phyloP scores from a whole-genome alignment of 2,113 vertebrate genomes.

The Chauna torquata region DNA sequence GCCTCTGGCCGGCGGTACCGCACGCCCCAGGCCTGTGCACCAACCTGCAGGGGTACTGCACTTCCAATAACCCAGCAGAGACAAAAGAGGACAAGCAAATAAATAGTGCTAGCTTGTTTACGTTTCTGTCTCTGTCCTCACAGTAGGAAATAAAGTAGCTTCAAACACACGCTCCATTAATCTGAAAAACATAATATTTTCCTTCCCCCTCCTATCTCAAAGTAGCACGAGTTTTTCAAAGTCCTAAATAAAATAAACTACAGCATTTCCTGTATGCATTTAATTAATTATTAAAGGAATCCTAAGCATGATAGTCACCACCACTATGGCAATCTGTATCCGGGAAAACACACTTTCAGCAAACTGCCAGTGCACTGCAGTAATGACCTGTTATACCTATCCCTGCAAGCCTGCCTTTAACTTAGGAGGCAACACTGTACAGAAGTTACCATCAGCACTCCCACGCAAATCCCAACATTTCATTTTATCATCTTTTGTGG shows the following conservation, averaged over 20 bases:
- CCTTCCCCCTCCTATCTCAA: conserved; percentile 53
- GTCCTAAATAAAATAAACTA: conserved; percentile 42
- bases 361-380: not conserved
- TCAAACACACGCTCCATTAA: conserved; percentile 33
- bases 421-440: not conserved
- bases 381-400: not conserved
- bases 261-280: conserved; percentile 49
- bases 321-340: not conserved
- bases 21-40: not conserved
- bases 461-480: not conserved
- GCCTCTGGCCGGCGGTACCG: not conserved
- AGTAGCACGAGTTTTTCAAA: conserved; percentile 30
- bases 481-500: not conserved
- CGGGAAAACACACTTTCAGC: not conserved
- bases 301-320: conserved; percentile 9
- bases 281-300: conserved; percentile 46
- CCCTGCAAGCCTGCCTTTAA: not conserved
- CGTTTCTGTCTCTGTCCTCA: not conserved
- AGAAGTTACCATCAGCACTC: not conserved
- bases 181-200: conserved; percentile 45
- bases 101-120: not conserved
- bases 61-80: conserved; percentile 1
- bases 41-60: not conserved
- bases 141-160: conserved; percentile 28
- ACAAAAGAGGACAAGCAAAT: conserved; percentile 52